phyloP scores from a whole-genome alignment of 64 coral and sea anemone species.

The Trachythela sp. region DNA sequence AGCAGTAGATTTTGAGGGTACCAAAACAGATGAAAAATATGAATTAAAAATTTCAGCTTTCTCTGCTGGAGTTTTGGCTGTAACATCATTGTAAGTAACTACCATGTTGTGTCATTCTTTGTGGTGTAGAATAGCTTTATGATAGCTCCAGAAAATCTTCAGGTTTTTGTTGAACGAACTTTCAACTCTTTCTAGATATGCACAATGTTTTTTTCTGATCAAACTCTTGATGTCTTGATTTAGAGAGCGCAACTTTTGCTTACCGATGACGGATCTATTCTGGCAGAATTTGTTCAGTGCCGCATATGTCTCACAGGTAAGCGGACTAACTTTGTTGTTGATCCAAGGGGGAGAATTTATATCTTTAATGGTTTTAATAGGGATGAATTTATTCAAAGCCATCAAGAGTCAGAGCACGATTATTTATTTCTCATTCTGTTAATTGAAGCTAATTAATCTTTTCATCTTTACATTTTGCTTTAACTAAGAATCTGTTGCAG shows the following conservation, averaged over 20 bases:
- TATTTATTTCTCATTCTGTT: no score
- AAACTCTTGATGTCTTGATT: not conserved
- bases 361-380: conserved; percentile 6
- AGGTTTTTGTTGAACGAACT: not conserved
- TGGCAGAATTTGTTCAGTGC: conserved; percentile 23
- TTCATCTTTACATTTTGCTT: no score
- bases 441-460: no score
- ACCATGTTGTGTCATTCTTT: not conserved
- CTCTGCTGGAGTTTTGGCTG: not conserved
- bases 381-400: not conserved
- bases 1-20: conserved; percentile 28
- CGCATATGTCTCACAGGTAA: no score
- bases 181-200: not conserved
- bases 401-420: conserved; percentile 5
- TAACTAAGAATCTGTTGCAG: no score
- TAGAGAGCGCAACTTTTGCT: conserved; percentile 31
- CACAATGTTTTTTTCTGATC: not conserved
- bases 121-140: not conserved
- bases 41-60: conserved; percentile 28
- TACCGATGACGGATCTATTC: not conserved
- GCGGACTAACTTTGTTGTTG: no score
- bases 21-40: conserved; percentile 32
- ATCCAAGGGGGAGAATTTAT: conserved; percentile 33
- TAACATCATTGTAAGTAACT: not conserved
- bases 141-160: conserved; percentile 14